Evolutionary conservation across 1,140 invertebrate genomes (phyloP).

Genomic region (Mya arenaria): DNA sequence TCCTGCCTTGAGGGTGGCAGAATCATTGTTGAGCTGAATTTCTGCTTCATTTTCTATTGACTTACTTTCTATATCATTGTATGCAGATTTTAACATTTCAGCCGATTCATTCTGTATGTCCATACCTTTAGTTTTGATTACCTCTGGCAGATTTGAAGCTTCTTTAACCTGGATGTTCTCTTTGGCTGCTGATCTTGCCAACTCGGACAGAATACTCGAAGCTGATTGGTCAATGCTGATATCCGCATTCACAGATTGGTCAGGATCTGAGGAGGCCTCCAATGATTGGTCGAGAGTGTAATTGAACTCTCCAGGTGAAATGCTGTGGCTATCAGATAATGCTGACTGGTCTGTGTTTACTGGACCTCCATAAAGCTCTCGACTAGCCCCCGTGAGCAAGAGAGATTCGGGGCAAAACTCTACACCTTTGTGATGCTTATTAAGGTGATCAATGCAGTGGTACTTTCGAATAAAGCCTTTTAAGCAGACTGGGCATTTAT

Average conservation of each 20-base stretch:
- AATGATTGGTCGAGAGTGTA: conserved; percentile 47
- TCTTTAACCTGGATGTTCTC: not conserved
- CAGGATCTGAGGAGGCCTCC: not conserved
- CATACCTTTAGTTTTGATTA: not conserved
- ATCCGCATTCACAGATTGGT: conserved; percentile 12
- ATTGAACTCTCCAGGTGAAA: conserved; percentile 46
- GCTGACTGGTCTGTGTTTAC: not conserved
- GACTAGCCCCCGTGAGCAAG: not conserved
- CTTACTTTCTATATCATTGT: not conserved
- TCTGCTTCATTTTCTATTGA: not conserved
- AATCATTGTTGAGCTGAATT: not conserved
- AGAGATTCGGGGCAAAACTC: conserved; percentile 46
- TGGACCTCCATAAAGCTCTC: not conserved
- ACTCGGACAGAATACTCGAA: conserved; percentile 48
- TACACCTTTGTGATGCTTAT: conserved; percentile 55
- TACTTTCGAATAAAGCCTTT: conserved; percentile 54
- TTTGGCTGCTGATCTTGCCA: conserved; percentile 41
- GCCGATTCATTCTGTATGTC: no score
- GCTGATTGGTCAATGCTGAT: conserved; percentile 44
- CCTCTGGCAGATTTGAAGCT: not conserved
- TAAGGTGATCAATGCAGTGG: conserved; percentile 49
- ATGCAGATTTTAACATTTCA: no score
- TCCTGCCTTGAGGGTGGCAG: not conserved
- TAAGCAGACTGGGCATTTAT: conserved; percentile 45
- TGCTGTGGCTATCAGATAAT: conserved; percentile 39